phyloP scores from a whole-genome alignment of 2,113 vertebrate species.

The Oryzias melastigma region DNA sequence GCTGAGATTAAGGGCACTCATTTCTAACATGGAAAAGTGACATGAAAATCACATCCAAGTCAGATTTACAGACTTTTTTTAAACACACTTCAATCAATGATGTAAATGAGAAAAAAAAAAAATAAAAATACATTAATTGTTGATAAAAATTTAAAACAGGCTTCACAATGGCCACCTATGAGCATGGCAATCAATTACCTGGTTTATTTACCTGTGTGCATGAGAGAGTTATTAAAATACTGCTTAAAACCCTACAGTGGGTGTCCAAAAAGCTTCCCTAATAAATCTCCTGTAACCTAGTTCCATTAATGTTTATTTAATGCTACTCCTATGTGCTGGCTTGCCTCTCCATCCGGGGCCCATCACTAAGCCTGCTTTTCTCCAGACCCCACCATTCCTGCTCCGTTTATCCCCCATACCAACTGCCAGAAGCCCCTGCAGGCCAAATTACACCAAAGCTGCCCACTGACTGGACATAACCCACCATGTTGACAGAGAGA shows the following conservation, averaged over 20 bases:
- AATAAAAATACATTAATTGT: slow-evolving; percentile 26
- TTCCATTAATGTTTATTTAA: slow-evolving; percentile 84
- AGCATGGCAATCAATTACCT: slow-evolving; percentile 68
- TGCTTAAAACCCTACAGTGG: slow-evolving; percentile 64
- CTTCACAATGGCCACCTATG: slow-evolving; percentile 60
- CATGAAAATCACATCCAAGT: slow-evolving; percentile 61
- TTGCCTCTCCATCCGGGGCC: slow-evolving; percentile 64
- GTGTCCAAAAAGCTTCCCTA: slow-evolving; percentile 72
- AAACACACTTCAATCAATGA: slow-evolving; percentile 16
- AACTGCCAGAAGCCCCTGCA: slow-evolving; percentile 60
- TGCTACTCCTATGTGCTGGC: slow-evolving; percentile 71
- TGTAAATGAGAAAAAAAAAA: neutral
- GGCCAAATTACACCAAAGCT: slow-evolving; percentile 69
- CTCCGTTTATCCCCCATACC: slow-evolving; percentile 64
- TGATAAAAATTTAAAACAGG: slow-evolving; percentile 43
- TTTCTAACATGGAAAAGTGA: slow-evolving; percentile 55
- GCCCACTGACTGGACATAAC: slow-evolving; percentile 63
- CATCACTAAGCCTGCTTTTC: slow-evolving; percentile 70
- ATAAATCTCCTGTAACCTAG: slow-evolving; percentile 82
- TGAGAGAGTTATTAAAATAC: slow-evolving; percentile 78
- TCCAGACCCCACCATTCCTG: slow-evolving; percentile 55
- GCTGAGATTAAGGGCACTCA: slow-evolving; percentile 55
- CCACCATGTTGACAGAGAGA: slow-evolving; percentile 51
- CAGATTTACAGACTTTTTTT: slow-evolving; percentile 45
- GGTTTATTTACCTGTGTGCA: slow-evolving; percentile 78